These are phyloP conservation scores for Danaus chrysippus DNA, from an alignment of 2,888 invertebrate genomes.

Conservation along the genomic window DNA sequence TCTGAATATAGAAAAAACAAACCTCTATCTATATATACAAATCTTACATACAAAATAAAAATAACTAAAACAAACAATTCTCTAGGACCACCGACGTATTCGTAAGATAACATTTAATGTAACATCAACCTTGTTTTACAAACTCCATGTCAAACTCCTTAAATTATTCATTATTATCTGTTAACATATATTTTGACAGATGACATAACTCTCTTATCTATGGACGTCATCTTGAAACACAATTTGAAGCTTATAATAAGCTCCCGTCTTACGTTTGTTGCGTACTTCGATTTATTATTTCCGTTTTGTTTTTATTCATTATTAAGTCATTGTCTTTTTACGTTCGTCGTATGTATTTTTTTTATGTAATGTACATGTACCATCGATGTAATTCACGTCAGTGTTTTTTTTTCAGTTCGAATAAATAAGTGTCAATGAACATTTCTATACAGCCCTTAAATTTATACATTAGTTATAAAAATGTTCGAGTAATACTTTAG, in stretches of 20 bases:
- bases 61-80: not conserved
- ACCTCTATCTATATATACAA: not conserved
- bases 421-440: too few relatives aligned
- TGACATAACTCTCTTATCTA: conserved; percentile 75
- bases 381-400: too few relatives aligned
- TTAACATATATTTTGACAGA: conserved; percentile 79
- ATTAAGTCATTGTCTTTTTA: not conserved
- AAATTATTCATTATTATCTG: conserved; percentile 59
- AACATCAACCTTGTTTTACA: conserved; percentile 23
- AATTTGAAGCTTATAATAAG: conserved; percentile 75
- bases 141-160: conserved; percentile 53
- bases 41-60: not conserved
- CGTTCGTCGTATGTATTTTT: too few relatives aligned
- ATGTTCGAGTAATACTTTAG: too few relatives aligned
- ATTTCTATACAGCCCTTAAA: too few relatives aligned
- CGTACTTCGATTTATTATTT: conserved; percentile 64
- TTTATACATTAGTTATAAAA: too few relatives aligned
- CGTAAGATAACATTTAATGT: conserved; percentile 71
- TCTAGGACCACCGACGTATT: conserved; percentile 71
- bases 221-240: conserved; percentile 68
- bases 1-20: not conserved
- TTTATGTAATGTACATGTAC: too few relatives aligned
- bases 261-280: conserved; percentile 72
- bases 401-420: too few relatives aligned
- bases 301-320: conserved; percentile 6